Percentiles rank a stretch among this genome's conserved stretches.
These are phyloP conservation scores for Agonopterix alstromeriana DNA, from an alignment of 2,888 invertebrate species.

Conservation along the genomic window DNA sequence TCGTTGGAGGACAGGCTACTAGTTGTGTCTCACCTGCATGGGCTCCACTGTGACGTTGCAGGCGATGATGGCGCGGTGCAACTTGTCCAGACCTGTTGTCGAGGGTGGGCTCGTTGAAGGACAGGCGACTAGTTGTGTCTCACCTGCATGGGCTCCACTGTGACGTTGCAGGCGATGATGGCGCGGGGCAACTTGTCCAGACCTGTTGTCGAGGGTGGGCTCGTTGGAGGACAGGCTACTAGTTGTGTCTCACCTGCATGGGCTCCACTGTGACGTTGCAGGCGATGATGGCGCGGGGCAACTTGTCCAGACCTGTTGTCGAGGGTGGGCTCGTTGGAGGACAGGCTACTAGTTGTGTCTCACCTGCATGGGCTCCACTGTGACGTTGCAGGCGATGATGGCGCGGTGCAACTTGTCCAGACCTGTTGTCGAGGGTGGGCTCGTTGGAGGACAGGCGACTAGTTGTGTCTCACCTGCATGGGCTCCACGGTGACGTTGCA, in stretches of 20 bases:
- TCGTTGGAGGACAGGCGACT: slow-evolving; percentile 49
- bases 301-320: slow-evolving; percentile 16
- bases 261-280: slow-evolving; percentile 41
- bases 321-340: slow-evolving; percentile 12
- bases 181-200: neutral
- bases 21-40: slow-evolving; percentile 39
- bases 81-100: slow-evolving; percentile 16
- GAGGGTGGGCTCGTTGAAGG: slow-evolving; percentile 12
- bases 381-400: slow-evolving; percentile 30
- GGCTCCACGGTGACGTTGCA: slow-evolving; percentile 41
- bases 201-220: slow-evolving; percentile 19
- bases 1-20: slow-evolving; percentile 10
- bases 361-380: slow-evolving; percentile 56
- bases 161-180: slow-evolving; percentile 25
- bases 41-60: slow-evolving; percentile 41
- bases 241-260: slow-evolving; percentile 39
- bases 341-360: too few relatives aligned
- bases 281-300: slow-evolving; percentile 18
- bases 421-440: too few relatives aligned
- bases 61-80: slow-evolving; percentile 18
- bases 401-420: too few relatives aligned
- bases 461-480: slow-evolving; percentile 39
- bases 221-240: slow-evolving; percentile 10
- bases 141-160: slow-evolving; percentile 55
- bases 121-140: neutral